Base-by-base conservation (phyloP, 2,888 invertebrate species). In the Drosophila meridionalis region DNA sequence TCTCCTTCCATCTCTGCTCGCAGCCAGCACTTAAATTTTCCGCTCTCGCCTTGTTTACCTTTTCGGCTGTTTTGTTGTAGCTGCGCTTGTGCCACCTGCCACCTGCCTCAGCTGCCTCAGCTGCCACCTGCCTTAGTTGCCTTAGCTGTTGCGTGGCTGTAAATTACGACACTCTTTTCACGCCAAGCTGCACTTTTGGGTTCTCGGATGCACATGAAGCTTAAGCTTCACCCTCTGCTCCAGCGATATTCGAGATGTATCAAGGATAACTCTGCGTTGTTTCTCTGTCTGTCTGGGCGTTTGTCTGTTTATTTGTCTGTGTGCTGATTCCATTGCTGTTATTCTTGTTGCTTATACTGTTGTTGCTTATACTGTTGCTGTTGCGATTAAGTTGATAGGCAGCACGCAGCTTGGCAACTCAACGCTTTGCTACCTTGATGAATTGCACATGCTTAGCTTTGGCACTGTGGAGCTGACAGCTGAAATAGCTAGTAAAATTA, bases 331-430 rank as follows among this genome's bases (percentile, higher is more conserved):
- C 30, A 43, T 60, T 66, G 58, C 52, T 60, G 58, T 55, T 53
- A 48, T 52, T 52, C 20, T 36, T 50, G 58, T 57, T 69, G 47
- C 48, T 38, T 12, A 26, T 32, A 38, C 58, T 64, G 65, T 59
- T 63, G 7, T n/a, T 40, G 20, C 52, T 65, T 43, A 32, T 63
- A 45, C 56, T 48, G 55, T 45, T 71, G 50, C 53, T 57, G 56
- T 38, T 82, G 73, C 73, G 86, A 82, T 87, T 86, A 83, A 87
- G 87, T 76, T 89, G 87, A 86, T 84, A 82, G 84, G 78, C 89
- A 71, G 71, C 82, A 73, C 63, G 61, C 67, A 60, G 69, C 62
- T 55, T 53, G 47, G 36, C 56, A 68, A 62, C 68, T 68, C 65
- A 73, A 50, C 65, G 69, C 76, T 64, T 69, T 74, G 40, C 68